A percentile compares a stretch with the other conserved stretches of the same genome.
Evolutionary conservation across 2,797 vertebrate genomes (phyloP).

Genomic region (Rachycentron canadum): DNA sequence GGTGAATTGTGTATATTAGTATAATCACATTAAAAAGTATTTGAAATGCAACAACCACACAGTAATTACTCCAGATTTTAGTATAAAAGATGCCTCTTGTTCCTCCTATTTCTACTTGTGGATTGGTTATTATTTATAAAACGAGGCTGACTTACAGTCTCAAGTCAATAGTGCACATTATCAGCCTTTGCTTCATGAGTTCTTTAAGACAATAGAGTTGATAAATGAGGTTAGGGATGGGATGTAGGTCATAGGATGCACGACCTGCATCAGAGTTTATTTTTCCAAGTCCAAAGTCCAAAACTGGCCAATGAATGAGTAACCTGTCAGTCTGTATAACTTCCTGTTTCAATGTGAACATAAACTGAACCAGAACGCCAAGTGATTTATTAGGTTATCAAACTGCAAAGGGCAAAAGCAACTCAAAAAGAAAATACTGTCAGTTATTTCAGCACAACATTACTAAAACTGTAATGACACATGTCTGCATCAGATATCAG

Average conservation of each 20-base stretch:
- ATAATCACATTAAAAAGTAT: too few species aligned
- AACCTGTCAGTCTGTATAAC: background rate
- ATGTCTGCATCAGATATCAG: constrained; percentile 18
- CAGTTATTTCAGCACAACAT: constrained; percentile 15
- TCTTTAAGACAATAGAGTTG: too few species aligned
- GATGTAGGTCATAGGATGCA: too few species aligned
- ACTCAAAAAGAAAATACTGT: background rate
- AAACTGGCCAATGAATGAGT: background rate
- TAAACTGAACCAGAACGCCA: background rate
- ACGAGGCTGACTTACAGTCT: background rate
- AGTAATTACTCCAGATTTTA: background rate
- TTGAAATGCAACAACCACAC: too few species aligned
- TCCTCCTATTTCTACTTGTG: background rate
- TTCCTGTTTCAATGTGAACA: background rate
- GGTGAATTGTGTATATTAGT: too few species aligned
- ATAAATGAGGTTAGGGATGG: too few species aligned
- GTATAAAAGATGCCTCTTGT: background rate
- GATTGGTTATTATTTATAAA: background rate
- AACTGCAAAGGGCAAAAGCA: constrained; percentile 13
- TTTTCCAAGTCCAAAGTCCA: background rate
- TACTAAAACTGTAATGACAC: background rate
- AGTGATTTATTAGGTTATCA: background rate
- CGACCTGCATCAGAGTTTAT: background rate
- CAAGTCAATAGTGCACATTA: background rate
- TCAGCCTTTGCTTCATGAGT: too few species aligned